Evolutionary conservation across 2,797 vertebrate genomes (phyloP), one percentile per base, ranked within the genome.

Genomic region (Urosaurus nigricauda): DNA sequence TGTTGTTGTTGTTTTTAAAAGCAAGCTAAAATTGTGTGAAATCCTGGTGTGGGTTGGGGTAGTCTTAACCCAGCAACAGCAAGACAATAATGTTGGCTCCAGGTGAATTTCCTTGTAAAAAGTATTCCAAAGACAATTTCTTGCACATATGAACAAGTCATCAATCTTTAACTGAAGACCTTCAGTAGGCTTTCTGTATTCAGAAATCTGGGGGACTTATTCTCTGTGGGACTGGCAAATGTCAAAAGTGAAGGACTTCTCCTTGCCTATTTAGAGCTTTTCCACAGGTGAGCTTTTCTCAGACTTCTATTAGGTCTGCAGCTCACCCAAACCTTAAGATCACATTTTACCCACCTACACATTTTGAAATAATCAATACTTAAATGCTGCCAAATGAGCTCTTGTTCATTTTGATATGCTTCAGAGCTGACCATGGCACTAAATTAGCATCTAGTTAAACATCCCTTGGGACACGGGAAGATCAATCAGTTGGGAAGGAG

Each of bases 391-490:
- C 37, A 91, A 77, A 78, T 84, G n/a, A 90, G 65, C 53, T 78
- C 87, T 60, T 78, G 24, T 93, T 84, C 86, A 91, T 91, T 89
- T 79, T 92, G 89, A 37, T 51, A 73, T 56, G 0, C 68, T 89
- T 81, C 82, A 47, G 84, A 56, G 90, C 82, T 93, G 92, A 92
- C 80, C 71, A 0, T 80, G 74, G 91, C 84, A 88, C 86, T 92
- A 82, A 92, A 94, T 94, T 90, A 92, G 77, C 93, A 84, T 91
- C 93, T 87, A 81, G 11, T 93, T 92, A 86, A 87, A 79, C 79
- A 21, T 29, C 53, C 87, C 74, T 5, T 2, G 74, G 80, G 89
- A 74, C 83, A 71, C 58, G 3, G 8, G 90, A 87, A 87, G 51
- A 47, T 86, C 56, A 5, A 88, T 94, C 88, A 68, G 40, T 70